Evolutionary conservation across 92 coral and sea anemone species (phyloP).

Genomic region (Epizoanthus rinbou): DNA sequence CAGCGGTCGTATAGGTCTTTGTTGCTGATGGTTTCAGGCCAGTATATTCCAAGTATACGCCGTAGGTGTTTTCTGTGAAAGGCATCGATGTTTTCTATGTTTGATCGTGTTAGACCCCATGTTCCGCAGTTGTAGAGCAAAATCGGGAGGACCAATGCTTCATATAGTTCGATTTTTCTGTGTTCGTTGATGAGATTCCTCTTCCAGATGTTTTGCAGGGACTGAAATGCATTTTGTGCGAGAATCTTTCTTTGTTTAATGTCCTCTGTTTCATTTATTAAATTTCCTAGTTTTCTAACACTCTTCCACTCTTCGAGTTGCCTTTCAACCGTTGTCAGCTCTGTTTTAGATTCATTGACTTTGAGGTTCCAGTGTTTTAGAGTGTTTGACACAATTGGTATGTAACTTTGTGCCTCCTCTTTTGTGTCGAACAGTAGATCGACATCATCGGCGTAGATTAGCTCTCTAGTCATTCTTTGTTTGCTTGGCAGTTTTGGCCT

Average conservation of each 20-base stretch:
- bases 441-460: constrained; percentile 19
- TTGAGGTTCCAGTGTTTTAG: constrained; percentile 23
- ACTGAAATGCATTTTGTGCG: constrained; percentile 23
- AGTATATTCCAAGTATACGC: constrained; percentile 23
- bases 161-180: constrained; percentile 16
- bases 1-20: constrained; percentile 22
- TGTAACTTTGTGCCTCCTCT: constrained; percentile 24
- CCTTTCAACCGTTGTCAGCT: constrained; percentile 25
- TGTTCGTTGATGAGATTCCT: constrained; percentile 23
- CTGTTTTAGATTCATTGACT: constrained; percentile 22
- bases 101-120: constrained; percentile 24
- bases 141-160: constrained; percentile 25
- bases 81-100: constrained; percentile 23
- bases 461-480: constrained; percentile 23
- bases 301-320: constrained; percentile 25
- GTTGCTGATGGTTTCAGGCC: background rate
- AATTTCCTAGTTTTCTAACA: constrained; percentile 16
- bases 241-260: constrained; percentile 20
- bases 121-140: constrained; percentile 25
- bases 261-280: constrained; percentile 22
- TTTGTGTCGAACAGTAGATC: constrained; percentile 23
- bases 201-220: constrained; percentile 25
- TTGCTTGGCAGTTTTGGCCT: constrained; percentile 20
- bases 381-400: constrained; percentile 23
- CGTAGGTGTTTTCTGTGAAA: constrained; percentile 23